phyloP scores from a whole-genome alignment of 2,888 invertebrate genomes.

The Aproaerema taeniolella region DNA sequence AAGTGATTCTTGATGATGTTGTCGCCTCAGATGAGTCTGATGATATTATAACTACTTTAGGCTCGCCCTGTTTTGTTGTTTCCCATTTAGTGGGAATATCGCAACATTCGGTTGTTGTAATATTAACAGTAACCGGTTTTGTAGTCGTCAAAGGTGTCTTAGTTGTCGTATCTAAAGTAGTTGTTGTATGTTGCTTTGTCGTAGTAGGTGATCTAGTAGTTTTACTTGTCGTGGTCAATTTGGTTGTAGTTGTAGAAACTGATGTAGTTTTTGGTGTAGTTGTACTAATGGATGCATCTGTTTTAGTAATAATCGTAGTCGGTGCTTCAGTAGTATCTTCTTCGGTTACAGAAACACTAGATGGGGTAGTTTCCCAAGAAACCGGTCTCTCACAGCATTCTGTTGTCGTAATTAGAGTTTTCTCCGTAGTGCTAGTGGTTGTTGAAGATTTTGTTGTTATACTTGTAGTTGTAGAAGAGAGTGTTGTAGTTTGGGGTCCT shows the following conservation, averaged over 20 bases:
- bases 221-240: not conserved
- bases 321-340: not conserved
- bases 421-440: too few relatives aligned
- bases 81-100: constrained; percentile 22
- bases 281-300: not conserved
- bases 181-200: not conserved
- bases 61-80: constrained; percentile 8
- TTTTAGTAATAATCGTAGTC: not conserved
- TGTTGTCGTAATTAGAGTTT: too few relatives aligned
- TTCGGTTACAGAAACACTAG: not conserved
- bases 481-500: not conserved
- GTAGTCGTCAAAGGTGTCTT: not conserved
- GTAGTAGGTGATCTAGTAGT: not conserved
- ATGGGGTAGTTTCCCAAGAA: constrained; percentile 2
- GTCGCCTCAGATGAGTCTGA: too few relatives aligned
- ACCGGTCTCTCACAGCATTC: constrained; percentile 7
- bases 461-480: constrained; percentile 1
- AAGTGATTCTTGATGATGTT: not conserved
- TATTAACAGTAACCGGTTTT: not conserved
- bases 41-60: not conserved
- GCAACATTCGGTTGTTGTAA: constrained; percentile 16
- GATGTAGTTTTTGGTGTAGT: not conserved
- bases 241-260: not conserved
- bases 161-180: not conserved
- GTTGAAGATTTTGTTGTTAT: constrained; percentile 1